Evolutionary conservation across 2,113 vertebrate species (phyloP).

Genomic region (Conger conger): DNA sequence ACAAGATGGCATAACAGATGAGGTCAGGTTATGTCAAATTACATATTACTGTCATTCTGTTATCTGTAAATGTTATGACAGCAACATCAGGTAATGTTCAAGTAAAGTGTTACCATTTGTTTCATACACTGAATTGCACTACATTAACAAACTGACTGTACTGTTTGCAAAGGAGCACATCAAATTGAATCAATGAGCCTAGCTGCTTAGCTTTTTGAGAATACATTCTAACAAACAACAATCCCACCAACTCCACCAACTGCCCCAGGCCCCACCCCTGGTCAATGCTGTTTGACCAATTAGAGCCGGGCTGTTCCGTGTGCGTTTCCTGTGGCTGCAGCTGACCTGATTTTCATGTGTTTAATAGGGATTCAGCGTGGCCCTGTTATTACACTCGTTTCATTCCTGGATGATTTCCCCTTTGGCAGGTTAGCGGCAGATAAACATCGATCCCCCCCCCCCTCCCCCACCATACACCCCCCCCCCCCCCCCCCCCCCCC

Average conservation of each 20-base stretch:
- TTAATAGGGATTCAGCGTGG: conserved; percentile 64
- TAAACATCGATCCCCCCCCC: conserved; percentile 64
- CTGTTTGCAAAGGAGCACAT: background rate
- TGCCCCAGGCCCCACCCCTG: background rate
- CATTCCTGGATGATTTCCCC: conserved; percentile 73
- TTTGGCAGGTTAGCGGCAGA: conserved; percentile 71
- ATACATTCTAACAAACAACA: background rate
- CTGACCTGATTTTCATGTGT: conserved; percentile 69
- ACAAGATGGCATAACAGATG: too few relatives aligned
- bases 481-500: conserved; percentile 59
- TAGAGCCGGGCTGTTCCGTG: conserved; percentile 56
- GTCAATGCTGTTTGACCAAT: conserved; percentile 57
- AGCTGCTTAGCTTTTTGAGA: background rate
- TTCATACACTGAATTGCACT: too few relatives aligned
- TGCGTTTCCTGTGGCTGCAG: conserved; percentile 54
- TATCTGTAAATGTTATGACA: too few relatives aligned
- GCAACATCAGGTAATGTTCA: too few relatives aligned
- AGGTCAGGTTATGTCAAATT: too few relatives aligned
- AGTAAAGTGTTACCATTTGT: too few relatives aligned
- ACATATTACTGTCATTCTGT: too few relatives aligned
- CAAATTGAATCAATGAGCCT: background rate
- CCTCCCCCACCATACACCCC: conserved; percentile 63
- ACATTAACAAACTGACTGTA: background rate
- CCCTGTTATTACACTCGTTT: conserved; percentile 76
- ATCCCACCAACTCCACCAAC: background rate